Conservation (phyloP, 2,888 invertebrate genomes). For the Bellardia bayeri region DNA sequence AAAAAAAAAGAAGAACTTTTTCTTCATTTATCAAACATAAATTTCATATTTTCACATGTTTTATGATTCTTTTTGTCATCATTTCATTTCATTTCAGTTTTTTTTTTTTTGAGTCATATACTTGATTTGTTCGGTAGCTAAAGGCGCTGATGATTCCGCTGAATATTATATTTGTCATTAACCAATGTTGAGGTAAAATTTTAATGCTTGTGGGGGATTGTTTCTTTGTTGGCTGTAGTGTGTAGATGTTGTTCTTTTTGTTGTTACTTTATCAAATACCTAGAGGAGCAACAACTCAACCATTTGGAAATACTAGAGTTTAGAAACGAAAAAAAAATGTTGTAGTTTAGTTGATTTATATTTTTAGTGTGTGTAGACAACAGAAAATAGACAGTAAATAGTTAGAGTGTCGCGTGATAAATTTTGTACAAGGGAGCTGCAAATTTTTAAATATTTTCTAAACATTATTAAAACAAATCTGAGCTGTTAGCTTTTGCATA, state of each 20-base stretch:
- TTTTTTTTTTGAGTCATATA: not conserved
- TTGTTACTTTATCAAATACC: not conserved
- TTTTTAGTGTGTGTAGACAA: constrained; percentile 15
- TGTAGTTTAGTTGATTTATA: constrained; percentile 16
- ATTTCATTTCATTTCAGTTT: not conserved
- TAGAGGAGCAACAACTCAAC: not conserved
- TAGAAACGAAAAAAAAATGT: not conserved
- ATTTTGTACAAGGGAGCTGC: not conserved
- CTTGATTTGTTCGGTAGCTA: constrained; percentile 1
- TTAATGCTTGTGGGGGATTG: constrained; percentile 17
- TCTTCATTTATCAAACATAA: constrained; percentile 14
- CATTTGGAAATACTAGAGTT: constrained; percentile 2
- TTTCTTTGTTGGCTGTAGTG: not conserved
- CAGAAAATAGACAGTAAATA: constrained; percentile 39
- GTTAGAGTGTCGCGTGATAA: constrained; percentile 19
- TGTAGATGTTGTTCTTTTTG: no score
- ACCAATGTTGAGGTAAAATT: not conserved
- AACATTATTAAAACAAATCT: no score
- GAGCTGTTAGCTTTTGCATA: no score
- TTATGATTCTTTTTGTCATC: constrained; percentile 1
- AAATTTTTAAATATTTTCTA: not conserved
- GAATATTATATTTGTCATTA: constrained; percentile 9
- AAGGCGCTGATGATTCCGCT: constrained; percentile 14
- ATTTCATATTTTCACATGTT: constrained; percentile 19
- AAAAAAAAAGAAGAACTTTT: not conserved